phyloP scores from a whole-genome alignment of 2,113 vertebrate genomes.

The Cichladusa arquata region DNA sequence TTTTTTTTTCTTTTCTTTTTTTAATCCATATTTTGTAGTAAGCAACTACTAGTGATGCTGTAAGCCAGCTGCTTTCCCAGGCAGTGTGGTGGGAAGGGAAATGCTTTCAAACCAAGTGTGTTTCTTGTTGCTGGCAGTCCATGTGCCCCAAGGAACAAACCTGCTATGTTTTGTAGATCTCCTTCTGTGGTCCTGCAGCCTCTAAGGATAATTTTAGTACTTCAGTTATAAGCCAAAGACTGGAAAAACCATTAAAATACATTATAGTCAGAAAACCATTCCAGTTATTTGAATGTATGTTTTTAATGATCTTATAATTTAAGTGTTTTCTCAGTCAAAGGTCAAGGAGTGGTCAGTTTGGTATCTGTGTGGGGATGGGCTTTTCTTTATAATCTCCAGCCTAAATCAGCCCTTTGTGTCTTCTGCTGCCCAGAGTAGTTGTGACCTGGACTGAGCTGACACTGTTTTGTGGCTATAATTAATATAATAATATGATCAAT shows the following conservation, averaged over 20 bases:
- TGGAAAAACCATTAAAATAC: background rate
- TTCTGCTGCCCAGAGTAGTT: background rate
- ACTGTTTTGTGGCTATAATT: background rate
- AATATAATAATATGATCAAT: background rate
- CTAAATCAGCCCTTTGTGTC: background rate
- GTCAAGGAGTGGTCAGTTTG: background rate
- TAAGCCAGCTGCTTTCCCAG: background rate
- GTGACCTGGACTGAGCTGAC: background rate
- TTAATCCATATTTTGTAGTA: background rate
- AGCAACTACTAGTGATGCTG: background rate
- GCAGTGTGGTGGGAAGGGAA: background rate
- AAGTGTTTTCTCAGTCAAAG: background rate
- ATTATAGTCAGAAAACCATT: background rate
- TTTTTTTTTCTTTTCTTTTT: background rate
- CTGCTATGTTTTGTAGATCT: rapidly evolving
- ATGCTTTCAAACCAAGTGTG: background rate
- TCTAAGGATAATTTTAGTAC: background rate
- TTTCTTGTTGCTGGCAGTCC: background rate
- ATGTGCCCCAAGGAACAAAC: background rate
- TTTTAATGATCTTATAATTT: background rate
- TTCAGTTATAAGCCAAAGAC: background rate
- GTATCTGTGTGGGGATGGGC: background rate
- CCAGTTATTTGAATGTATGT: background rate
- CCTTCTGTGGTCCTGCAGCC: background rate
- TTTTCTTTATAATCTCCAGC: background rate